Evolutionary conservation across 2,797 vertebrate genomes (phyloP), one percentile per base, ranked within the genome.

Genomic region (Anableps anableps): DNA sequence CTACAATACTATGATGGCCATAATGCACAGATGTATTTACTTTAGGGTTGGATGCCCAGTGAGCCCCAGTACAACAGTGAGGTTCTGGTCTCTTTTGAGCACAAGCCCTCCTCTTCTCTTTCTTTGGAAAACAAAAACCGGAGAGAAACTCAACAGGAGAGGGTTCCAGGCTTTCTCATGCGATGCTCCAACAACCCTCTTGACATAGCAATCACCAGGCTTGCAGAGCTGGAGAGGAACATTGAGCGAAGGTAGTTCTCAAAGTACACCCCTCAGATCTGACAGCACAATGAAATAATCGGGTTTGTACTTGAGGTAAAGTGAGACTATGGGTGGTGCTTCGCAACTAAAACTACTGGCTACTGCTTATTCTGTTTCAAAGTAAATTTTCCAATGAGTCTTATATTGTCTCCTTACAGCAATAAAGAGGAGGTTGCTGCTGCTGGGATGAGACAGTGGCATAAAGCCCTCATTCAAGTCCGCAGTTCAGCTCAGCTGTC

Each of bases 221-320:
- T 99, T 88, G 96, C 96, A 93, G 97, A 98, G 94, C 97, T 99
- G 97, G 98, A 99, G 96, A 97, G 96, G 94, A 98, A 99, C 97
- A 98, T 99, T 84, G 97, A 99, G 95, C 95, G 96, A 97, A 99
- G 98, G 98, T 99, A 98, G 95, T 96, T 96, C 96, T 96, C 97
- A 96, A 97, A 97, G 95, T 96, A 95, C 95, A 96, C 96, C 96
- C 95, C 96, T 97, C 97, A 45, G 41, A 6, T 43, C 38, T 43
- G 38, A 96, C 97, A 95, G 97, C 96, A 97, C 97, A 96, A 97
- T 97, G 97, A 97, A 96, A 97, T 97, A 94, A 96, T 95, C 94
- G 43, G 47, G 4, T 72, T 45, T 64, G 21, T 9, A 43, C 76
- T 43, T 62, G 17, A 50, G 51, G 31, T 53, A 47, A 29, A 14